Evolutionary conservation across 2,113 vertebrate genomes (phyloP), one percentile per base, ranked within the genome.

Genomic region (Dendropsophus ebraccatus): DNA sequence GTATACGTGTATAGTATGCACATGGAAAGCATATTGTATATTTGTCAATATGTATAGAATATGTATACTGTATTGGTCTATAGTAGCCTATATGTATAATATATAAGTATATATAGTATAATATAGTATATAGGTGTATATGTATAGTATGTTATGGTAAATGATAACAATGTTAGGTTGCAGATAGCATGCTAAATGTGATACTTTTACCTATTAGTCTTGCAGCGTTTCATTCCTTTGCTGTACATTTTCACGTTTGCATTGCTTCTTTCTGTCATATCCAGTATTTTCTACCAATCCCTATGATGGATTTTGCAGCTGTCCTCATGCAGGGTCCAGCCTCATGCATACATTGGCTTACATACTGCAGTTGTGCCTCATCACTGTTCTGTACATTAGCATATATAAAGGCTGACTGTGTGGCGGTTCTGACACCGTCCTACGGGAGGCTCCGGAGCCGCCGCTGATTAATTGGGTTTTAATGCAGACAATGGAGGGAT

Each of bases 401-500:
- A 92, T 92, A 91, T 92, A 91, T 52, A 92, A 92, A 91, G 90
- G 88, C 82, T 90, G 90, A 90, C 91, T 93, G 90, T 91, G 90
- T 90, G 90, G 23, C 92, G 81, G 90, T 90, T 89, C 88, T 89
- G 88, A 82, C 88, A 88, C 90, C 90, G 88, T 89, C 89, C 83
- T 91, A 91, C 88, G 80, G 87, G 91, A 92, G 90, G 90, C 90
- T 92, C 91, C 87, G 86, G 90, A 90, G 88, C 90, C 91, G 84
- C 89, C 86, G 90, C 91, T 92, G 90, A 92, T 93, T 93, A 91
- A 92, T 92, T 93, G 92, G 89, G 88, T 91, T 91, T 91, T 90
- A 90, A 90, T 84, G 75, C 0, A 88, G 87, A 91, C 90, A 92
- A 91, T 91, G 88, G 85, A 54, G 87, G 90, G 90, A 92, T 91